Evolutionary conservation across 2,797 vertebrate genomes (phyloP).

Genomic region (Hemibagrus guttatus): DNA sequence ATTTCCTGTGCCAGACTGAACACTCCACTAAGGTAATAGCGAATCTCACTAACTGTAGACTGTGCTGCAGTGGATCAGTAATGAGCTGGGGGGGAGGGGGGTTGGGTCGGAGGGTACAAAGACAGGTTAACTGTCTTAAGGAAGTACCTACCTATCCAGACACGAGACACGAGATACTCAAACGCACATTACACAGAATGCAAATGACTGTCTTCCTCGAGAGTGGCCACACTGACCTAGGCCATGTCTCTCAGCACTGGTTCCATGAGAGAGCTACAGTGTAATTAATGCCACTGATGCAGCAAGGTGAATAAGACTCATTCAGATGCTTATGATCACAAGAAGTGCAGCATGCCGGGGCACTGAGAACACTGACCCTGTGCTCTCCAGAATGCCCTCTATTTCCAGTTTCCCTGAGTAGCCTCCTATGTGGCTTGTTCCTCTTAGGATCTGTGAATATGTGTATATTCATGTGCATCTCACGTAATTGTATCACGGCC

Average conservation of each 20-base stretch:
- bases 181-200: constrained; percentile 25
- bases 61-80: constrained; percentile 16
- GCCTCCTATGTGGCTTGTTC: neutral
- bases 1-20: constrained; percentile 34
- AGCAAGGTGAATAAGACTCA: constrained; percentile 44
- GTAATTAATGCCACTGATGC: constrained; percentile 56
- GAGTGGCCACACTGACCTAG: constrained; percentile 35
- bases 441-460: constrained; percentile 1
- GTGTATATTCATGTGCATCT: constrained; percentile 17
- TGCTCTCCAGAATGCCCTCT: constrained; percentile 43
- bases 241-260: constrained; percentile 8
- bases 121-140: constrained; percentile 62
- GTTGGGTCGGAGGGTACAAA: too few relatives aligned
- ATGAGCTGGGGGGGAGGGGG: neutral
- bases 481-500: neutral
- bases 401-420: constrained; percentile 32
- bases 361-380: constrained; percentile 46
- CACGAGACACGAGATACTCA: constrained; percentile 44
- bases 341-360: constrained; percentile 32
- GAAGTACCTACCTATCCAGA: constrained; percentile 51
- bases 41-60: constrained; percentile 17
- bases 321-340: constrained; percentile 53
- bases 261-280: constrained; percentile 27
- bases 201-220: constrained; percentile 27
- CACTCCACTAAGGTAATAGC: constrained; percentile 21